These are phyloP conservation scores for Scaptodrosophila latifasciaeformis DNA, from an alignment of 2,888 invertebrate species.

Conservation along the genomic window DNA sequence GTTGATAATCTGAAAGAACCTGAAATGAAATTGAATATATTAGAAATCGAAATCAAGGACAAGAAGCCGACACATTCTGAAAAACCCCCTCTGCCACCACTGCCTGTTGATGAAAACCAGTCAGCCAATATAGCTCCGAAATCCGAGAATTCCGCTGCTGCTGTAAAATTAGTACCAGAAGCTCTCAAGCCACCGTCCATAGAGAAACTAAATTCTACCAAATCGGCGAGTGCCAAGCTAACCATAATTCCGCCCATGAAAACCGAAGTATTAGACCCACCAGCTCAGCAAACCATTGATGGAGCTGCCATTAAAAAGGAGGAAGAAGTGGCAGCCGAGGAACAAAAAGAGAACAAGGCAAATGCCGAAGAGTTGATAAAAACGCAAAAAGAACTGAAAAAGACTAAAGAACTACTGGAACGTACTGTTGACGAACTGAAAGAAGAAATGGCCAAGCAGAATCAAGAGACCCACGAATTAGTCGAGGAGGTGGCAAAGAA, in stretches of 20 bases:
- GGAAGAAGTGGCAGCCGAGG: constrained; percentile 72
- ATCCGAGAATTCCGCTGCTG: not conserved
- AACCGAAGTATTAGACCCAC: not conserved
- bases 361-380: constrained; percentile 68
- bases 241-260: not conserved
- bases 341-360: constrained; percentile 58
- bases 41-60: too few species aligned
- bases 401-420: constrained; percentile 70
- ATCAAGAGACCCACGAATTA: constrained; percentile 67
- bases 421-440: constrained; percentile 75
- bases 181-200: constrained; percentile 1
- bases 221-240: not conserved
- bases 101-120: constrained; percentile 65
- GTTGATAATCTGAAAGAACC: not conserved
- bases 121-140: not conserved
- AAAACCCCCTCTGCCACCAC: constrained; percentile 55
- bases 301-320: constrained; percentile 76
- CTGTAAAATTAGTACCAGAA: constrained; percentile 10
- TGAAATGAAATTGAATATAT: constrained; percentile 2
- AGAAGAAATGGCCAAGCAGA: constrained; percentile 74
- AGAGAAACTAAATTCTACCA: constrained; percentile 14
- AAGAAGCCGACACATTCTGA: constrained; percentile 19
- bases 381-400: constrained; percentile 68
- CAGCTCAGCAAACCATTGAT: constrained; percentile 59
- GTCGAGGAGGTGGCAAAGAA: constrained; percentile 68